Evolutionary conservation across 2,888 invertebrate genomes (phyloP).

Genomic region (Ochropleura plecta): DNA sequence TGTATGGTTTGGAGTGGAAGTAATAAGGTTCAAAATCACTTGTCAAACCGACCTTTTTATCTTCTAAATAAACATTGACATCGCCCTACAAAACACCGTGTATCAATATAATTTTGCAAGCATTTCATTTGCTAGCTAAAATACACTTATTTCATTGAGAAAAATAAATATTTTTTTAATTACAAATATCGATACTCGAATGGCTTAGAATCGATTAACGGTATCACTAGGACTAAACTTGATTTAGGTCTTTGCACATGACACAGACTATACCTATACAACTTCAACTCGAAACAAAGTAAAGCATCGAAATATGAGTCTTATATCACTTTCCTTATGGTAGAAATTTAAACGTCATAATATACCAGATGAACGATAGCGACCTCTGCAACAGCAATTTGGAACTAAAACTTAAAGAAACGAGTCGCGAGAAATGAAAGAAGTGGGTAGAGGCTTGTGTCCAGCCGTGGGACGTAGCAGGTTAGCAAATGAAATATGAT

Average conservation of each 20-base stretch:
- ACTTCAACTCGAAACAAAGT: not conserved
- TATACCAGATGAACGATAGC: not conserved
- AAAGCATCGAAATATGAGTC: not conserved
- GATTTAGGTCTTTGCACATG: not conserved
- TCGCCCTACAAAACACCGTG: slow-evolving; percentile 9
- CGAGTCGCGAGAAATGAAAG: not conserved
- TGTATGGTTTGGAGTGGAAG: not conserved
- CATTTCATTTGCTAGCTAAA: slow-evolving; percentile 58
- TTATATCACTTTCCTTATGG: not conserved
- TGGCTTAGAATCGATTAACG: slow-evolving; percentile 44
- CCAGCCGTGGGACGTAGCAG: no score
- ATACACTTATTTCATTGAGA: slow-evolving; percentile 54
- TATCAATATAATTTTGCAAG: slow-evolving; percentile 53
- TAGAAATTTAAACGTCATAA: not conserved
- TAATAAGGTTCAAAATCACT: not conserved
- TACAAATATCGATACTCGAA: slow-evolving; percentile 52
- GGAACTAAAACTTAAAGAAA: not conserved
- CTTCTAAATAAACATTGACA: slow-evolving; percentile 14
- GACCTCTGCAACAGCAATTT: not conserved
- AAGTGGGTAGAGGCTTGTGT: no score
- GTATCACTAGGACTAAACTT: slow-evolving; percentile 46
- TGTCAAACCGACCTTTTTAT: no score
- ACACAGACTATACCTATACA: no score
- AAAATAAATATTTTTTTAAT: slow-evolving; percentile 62
- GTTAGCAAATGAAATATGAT: no score